These are phyloP conservation scores for Lampropteryx suffumata DNA, from an alignment of 2,888 invertebrate species.

Conservation along the genomic window DNA sequence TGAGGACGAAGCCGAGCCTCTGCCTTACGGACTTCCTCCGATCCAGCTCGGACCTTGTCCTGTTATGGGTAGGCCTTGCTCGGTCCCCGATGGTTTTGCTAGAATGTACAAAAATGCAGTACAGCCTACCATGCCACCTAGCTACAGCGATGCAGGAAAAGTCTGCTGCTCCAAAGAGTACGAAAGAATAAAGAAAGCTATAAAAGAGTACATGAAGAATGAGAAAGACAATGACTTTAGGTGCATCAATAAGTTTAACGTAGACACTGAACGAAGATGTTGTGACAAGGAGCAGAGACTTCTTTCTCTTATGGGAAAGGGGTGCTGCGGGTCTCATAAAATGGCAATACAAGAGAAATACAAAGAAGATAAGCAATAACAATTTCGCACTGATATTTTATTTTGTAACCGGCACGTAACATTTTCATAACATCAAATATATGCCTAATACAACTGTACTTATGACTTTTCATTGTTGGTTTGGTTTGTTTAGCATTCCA, in stretches of 20 bases:
- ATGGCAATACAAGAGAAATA: conserved; percentile 65
- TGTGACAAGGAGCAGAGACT: conserved; percentile 72
- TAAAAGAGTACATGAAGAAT: conserved; percentile 66
- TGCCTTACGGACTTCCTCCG: conserved; percentile 74
- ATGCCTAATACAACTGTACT: conserved; percentile 39
- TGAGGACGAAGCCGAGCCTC: conserved; percentile 62
- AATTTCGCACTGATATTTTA: conserved; percentile 62
- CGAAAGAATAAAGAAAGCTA: conserved; percentile 71
- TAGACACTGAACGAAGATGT: conserved; percentile 71
- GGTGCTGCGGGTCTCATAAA: conserved; percentile 72
- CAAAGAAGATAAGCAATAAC: conserved; percentile 49
- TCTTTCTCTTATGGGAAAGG: conserved; percentile 59
- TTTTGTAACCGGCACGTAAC: conserved; percentile 71
- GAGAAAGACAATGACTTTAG: conserved; percentile 67
- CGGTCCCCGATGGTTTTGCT: conserved; percentile 71
- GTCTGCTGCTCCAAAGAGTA: conserved; percentile 76
- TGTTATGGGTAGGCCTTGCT: conserved; percentile 70
- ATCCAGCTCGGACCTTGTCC: conserved; percentile 75
- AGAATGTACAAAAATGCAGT: conserved; percentile 71
- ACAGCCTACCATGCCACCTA: conserved; percentile 57
- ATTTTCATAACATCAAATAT: conserved; percentile 38
- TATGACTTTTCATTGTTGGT: conserved; percentile 21
- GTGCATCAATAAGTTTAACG: conserved; percentile 67
- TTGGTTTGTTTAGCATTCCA: too few relatives aligned
- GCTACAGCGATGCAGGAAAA: conserved; percentile 70